A percentile compares a stretch with the other conserved stretches of the same genome.
These are phyloP conservation scores for Meda fulgida DNA, from an alignment of 2,797 vertebrate species.

Conservation along the genomic window DNA sequence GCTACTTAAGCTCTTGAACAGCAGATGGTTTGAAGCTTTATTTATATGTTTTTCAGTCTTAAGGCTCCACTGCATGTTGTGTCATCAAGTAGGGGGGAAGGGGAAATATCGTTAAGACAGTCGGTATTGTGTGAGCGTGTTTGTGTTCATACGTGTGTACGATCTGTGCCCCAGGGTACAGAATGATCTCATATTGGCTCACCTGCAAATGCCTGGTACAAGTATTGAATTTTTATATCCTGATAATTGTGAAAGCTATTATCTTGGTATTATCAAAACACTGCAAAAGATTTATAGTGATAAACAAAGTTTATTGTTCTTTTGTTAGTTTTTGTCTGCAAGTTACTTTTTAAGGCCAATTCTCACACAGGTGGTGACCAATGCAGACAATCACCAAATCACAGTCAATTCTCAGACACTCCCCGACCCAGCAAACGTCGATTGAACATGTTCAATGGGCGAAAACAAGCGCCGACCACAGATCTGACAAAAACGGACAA, in stretches of 20 bases:
- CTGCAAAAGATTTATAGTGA: background rate
- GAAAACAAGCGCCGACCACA: background rate
- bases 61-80: constrained; percentile 16
- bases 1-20: constrained; percentile 53
- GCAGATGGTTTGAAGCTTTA: constrained; percentile 53
- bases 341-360: background rate
- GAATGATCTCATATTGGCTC: background rate
- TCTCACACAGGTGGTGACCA: too few species aligned
- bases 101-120: constrained; percentile 33
- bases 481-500: background rate
- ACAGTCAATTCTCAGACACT: background rate
- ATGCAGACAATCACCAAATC: background rate
- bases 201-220: background rate
- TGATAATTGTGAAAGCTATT: background rate
- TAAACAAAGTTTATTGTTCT: background rate
- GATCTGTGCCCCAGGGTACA: background rate
- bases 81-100: constrained; percentile 41
- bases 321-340: background rate
- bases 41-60: constrained; percentile 48
- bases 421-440: background rate
- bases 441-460: background rate
- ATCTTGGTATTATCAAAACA: background rate
- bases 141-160: background rate
- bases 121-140: constrained; percentile 20
- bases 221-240: background rate